These are phyloP conservation scores for Aurelia coerulea DNA, from an alignment of 30 jellyfish, hydroid and myxozoan species.

Conservation along the genomic window DNA sequence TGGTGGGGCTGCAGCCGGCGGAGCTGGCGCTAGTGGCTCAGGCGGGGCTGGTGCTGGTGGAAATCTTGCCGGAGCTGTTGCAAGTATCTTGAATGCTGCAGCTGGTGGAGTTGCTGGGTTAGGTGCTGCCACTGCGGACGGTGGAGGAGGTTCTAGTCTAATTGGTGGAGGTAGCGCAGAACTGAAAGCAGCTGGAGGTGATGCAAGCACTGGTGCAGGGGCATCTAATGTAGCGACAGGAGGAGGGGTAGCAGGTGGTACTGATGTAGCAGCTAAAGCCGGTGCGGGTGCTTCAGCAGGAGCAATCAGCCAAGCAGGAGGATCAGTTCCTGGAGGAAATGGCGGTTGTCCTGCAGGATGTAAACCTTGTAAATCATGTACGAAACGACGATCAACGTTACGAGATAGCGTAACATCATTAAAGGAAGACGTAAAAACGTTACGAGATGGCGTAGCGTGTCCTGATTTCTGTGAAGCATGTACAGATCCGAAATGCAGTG, in stretches of 20 bases:
- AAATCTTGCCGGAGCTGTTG: conserved; percentile 60
- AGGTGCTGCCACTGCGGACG: conserved; percentile 34
- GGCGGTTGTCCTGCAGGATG: conserved; percentile 78
- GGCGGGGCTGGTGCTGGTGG: conserved; percentile 60
- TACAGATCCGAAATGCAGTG: conserved; percentile 33
- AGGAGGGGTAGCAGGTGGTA: conserved; percentile 65
- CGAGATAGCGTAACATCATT: too few species aligned
- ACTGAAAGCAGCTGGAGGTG: conserved; percentile 61
- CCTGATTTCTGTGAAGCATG: conserved; percentile 56
- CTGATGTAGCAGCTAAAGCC: conserved; percentile 68
- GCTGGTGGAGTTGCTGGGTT: conserved; percentile 65
- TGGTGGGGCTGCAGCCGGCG: conserved; percentile 36
- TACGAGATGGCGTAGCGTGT: conserved; percentile 27
- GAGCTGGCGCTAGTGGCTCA: conserved; percentile 38
- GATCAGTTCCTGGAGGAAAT: conserved; percentile 32
- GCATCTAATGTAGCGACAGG: conserved; percentile 62
- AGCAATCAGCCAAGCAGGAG: conserved; percentile 54
- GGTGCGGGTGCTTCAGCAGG: conserved; percentile 68
- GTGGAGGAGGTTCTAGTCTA: conserved; percentile 45
- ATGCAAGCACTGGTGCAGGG: conserved; percentile 64
- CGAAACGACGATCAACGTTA: too few species aligned
- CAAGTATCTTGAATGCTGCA: conserved; percentile 36
- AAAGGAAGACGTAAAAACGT: not conserved
- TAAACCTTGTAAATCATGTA: conserved; percentile 50
- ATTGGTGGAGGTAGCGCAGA: conserved; percentile 58